A percentile compares a stretch with the other conserved stretches of the same genome.
Evolutionary conservation across 2,888 invertebrate genomes (phyloP).

Genomic region (Coelogynopora nodosa): DNA sequence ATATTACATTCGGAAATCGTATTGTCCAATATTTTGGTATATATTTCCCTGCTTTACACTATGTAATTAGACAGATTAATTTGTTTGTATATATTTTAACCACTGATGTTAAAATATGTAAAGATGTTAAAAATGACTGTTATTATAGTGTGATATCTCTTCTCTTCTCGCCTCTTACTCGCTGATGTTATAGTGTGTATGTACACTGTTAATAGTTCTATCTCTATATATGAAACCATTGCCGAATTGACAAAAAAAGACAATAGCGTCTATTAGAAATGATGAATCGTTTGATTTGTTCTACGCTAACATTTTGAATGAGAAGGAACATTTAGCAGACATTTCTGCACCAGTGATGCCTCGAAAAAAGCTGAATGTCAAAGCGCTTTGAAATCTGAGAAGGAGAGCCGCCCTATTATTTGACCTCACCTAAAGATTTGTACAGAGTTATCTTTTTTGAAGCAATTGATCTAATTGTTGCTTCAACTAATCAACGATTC

Average conservation of each 20-base stretch:
- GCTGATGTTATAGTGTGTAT: slow-evolving; percentile 1
- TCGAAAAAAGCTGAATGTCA: slow-evolving; percentile 3
- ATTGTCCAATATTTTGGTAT: background rate
- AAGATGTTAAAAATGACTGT: too few relatives aligned
- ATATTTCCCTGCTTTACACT: too few relatives aligned
- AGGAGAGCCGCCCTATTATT: slow-evolving; percentile 16
- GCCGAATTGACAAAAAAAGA: slow-evolving; percentile 24
- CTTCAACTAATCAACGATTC: too few relatives aligned
- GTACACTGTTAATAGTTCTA: background rate
- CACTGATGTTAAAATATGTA: too few relatives aligned
- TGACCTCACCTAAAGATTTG: slow-evolving; percentile 9
- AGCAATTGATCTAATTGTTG: too few relatives aligned
- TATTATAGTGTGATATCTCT: too few relatives aligned
- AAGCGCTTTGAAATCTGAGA: slow-evolving; percentile 5
- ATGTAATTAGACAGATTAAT: too few relatives aligned
- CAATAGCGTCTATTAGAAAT: slow-evolving; percentile 17
- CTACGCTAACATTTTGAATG: slow-evolving; percentile 23
- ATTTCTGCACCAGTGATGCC: slow-evolving; percentile 9
- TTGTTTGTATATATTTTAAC: background rate
- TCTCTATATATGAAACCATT: background rate
- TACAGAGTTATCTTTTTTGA: background rate
- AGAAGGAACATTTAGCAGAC: slow-evolving; percentile 27
- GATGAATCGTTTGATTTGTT: slow-evolving; percentile 27
- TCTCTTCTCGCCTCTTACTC: too few relatives aligned
- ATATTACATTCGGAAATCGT: background rate